A percentile compares a stretch with the other conserved stretches of the same genome.
Conservation (phyloP, 2,113 vertebrate species). For the Thunnus maccoyii region DNA sequence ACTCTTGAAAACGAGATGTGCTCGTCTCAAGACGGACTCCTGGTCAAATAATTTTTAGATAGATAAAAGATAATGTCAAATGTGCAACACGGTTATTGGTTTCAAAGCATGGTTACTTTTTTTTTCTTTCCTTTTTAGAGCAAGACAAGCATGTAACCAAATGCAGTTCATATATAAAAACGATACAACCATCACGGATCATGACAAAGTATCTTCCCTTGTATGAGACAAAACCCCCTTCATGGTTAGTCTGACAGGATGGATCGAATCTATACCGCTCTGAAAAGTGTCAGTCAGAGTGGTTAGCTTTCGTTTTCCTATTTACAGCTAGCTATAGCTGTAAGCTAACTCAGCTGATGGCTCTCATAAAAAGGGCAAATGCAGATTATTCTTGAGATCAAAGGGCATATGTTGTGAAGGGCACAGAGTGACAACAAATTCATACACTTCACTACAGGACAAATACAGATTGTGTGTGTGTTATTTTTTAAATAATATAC, state of each 20-base stretch:
- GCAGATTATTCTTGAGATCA: slow-evolving; percentile 69
- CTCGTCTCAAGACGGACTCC: slow-evolving; percentile 91
- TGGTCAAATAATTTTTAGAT: slow-evolving; percentile 90
- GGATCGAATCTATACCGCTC: slow-evolving; percentile 71
- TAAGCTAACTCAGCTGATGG: slow-evolving; percentile 45
- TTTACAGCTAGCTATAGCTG: slow-evolving; percentile 29
- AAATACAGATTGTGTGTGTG: slow-evolving; percentile 16
- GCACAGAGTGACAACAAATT: slow-evolving; percentile 46
- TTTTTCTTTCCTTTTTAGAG: slow-evolving; percentile 68
- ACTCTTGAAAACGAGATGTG: slow-evolving; percentile 91
- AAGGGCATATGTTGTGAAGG: slow-evolving; percentile 69
- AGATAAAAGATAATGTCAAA: slow-evolving; percentile 87
- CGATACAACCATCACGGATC: slow-evolving; percentile 86
- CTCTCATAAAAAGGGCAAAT: slow-evolving; percentile 83
- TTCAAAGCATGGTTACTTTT: slow-evolving; percentile 84
- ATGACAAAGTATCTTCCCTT: slow-evolving; percentile 86
- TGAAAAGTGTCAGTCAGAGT: slow-evolving; percentile 70
- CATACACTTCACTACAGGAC: slow-evolving; percentile 43
- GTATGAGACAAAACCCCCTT: slow-evolving; percentile 88
- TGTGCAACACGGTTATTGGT: slow-evolving; percentile 85
- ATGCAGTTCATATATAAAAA: slow-evolving; percentile 85
- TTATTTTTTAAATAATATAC: not conserved
- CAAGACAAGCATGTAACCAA: slow-evolving; percentile 87
- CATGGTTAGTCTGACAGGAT: slow-evolving; percentile 74
- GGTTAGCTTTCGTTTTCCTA: slow-evolving; percentile 49